Evolutionary conservation across 2,888 invertebrate genomes (phyloP).

Genomic region (Noctuana brunneofusca): DNA sequence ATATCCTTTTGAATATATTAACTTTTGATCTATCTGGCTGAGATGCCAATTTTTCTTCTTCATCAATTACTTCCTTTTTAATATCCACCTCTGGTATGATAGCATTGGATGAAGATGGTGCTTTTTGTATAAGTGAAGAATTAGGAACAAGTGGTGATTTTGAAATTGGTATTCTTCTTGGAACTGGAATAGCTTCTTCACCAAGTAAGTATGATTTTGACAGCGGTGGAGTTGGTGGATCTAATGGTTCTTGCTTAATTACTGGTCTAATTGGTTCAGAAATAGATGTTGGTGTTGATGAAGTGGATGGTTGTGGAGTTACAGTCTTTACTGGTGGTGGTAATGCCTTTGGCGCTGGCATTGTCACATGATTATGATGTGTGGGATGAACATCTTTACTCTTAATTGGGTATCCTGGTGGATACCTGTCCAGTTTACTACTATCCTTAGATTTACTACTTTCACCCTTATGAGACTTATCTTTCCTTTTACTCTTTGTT

Average conservation of each 20-base stretch:
- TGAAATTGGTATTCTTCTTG: slow-evolving; percentile 77
- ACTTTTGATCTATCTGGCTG: slow-evolving; percentile 93
- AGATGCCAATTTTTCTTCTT: slow-evolving; percentile 85
- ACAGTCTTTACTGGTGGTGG: slow-evolving; percentile 43
- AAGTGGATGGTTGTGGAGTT: slow-evolving; percentile 52
- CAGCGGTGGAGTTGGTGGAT: slow-evolving; percentile 47
- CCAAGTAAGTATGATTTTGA: slow-evolving; percentile 49
- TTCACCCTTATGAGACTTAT: slow-evolving; percentile 79
- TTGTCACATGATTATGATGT: slow-evolving; percentile 72
- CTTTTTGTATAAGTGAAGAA: slow-evolving; percentile 59
- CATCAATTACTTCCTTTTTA: slow-evolving; percentile 78
- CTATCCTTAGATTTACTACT: slow-evolving; percentile 79
- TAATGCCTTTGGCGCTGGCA: slow-evolving; percentile 59
- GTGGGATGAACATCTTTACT: slow-evolving; percentile 70
- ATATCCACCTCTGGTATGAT: slow-evolving; percentile 67
- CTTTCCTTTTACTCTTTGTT: slow-evolving; percentile 80
- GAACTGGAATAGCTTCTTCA: slow-evolving; percentile 75
- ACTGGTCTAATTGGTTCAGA: slow-evolving; percentile 53
- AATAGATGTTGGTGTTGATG: slow-evolving; percentile 43
- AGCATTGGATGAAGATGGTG: slow-evolving; percentile 55
- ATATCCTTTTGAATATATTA: slow-evolving; percentile 94
- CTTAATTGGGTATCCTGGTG: slow-evolving; percentile 68
- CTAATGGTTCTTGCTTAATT: slow-evolving; percentile 71
- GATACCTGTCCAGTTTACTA: slow-evolving; percentile 74
- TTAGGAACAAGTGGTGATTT: slow-evolving; percentile 74